Evolutionary conservation across 2,113 vertebrate species (phyloP).

Genomic region (Mobula birostris): DNA sequence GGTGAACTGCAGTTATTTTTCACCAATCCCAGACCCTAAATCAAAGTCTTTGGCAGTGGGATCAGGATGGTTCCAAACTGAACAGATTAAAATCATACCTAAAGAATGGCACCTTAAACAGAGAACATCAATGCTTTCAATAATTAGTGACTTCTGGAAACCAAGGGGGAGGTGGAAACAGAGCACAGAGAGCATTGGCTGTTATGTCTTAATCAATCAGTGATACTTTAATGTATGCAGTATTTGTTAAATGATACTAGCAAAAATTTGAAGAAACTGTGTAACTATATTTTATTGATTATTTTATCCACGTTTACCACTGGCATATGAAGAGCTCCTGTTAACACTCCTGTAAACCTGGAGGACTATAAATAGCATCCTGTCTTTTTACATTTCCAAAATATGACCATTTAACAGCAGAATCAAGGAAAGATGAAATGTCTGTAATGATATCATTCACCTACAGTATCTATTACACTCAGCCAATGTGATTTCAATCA

Average conservation of each 20-base stretch:
- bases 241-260: background rate
- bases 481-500: background rate
- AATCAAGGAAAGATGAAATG: background rate
- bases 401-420: background rate
- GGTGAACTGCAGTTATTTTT: background rate
- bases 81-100: background rate
- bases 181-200: background rate
- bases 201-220: background rate
- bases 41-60: background rate
- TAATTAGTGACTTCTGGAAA: background rate
- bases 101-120: background rate
- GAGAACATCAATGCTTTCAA: background rate
- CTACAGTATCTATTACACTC: background rate
- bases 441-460: background rate
- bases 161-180: background rate
- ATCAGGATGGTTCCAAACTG: background rate
- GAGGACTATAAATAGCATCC: too few species aligned
- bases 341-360: background rate
- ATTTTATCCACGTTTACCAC: background rate
- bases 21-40: background rate
- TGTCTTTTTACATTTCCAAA: background rate
- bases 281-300: background rate
- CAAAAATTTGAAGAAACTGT: background rate
- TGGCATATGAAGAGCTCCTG: background rate
- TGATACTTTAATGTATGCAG: too few species aligned